Evolutionary conservation across 2,888 invertebrate species (phyloP).

Genomic region (Parthenolecanium corni): DNA sequence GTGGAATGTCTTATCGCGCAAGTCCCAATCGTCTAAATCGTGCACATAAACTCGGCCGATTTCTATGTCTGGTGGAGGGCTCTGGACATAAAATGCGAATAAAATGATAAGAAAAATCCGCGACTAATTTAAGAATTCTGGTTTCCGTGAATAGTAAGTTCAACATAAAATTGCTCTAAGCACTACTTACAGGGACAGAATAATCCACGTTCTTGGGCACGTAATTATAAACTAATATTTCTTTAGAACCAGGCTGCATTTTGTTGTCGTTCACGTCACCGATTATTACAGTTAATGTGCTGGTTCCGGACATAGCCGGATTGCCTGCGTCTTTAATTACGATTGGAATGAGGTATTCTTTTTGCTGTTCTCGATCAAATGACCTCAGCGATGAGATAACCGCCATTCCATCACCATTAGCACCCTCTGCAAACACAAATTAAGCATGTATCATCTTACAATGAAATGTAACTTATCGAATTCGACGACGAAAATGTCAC

Average conservation of each 20-base stretch:
- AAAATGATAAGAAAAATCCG: not conserved
- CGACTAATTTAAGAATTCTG: not conserved
- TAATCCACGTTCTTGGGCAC: constrained; percentile 36
- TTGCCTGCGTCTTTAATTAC: constrained; percentile 94
- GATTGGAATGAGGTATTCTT: constrained; percentile 92
- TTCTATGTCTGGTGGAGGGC: constrained; percentile 77
- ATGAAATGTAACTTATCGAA: no score
- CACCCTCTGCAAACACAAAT: constrained; percentile 58
- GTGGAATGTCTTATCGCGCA: constrained; percentile 93
- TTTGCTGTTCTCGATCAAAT: constrained; percentile 91
- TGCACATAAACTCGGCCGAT: constrained; percentile 94
- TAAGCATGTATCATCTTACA: no score
- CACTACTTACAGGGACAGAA: constrained; percentile 6
- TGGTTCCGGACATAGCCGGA: constrained; percentile 92
- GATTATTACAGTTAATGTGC: constrained; percentile 89
- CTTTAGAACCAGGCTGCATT: constrained; percentile 95
- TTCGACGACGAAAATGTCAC: constrained; percentile 35
- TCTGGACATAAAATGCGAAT: constrained; percentile 43
- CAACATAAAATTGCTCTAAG: not conserved
- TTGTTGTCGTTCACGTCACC: constrained; percentile 97
- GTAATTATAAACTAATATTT: constrained; percentile 95
- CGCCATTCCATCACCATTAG: constrained; percentile 95
- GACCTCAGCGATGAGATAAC: constrained; percentile 85
- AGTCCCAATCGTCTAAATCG: constrained; percentile 97
- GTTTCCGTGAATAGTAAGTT: not conserved